Conservation (phyloP, 1,140 invertebrate species). For the Orchesella cincta region DNA sequence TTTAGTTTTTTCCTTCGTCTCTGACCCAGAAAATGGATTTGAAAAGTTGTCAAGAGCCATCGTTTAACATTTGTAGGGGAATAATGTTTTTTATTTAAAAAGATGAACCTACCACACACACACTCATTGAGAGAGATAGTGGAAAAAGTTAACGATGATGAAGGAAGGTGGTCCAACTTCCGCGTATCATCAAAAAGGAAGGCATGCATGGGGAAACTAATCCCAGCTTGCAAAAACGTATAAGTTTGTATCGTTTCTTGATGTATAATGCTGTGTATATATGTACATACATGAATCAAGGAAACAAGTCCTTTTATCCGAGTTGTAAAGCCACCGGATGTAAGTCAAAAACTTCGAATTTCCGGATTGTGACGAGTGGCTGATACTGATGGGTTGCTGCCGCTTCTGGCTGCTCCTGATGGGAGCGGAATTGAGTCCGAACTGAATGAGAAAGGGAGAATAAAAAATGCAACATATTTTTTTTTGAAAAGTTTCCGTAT, state of each 20-base stretch:
- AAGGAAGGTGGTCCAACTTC: constrained; percentile 19
- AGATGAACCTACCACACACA: neutral
- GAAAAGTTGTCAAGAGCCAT: neutral
- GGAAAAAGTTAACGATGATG: neutral
- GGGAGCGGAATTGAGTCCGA: neutral
- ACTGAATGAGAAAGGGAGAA: constrained; percentile 6
- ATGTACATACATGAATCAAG: constrained; percentile 28
- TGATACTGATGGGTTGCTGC: neutral
- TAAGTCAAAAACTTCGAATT: constrained; percentile 35
- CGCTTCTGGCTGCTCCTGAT: constrained; percentile 17
- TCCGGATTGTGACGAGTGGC: neutral
- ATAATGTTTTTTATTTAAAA: no score
- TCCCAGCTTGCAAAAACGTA: neutral
- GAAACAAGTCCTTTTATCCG: constrained; percentile 50
- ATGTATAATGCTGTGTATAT: neutral
- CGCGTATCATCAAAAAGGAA: neutral
- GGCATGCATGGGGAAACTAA: neutral
- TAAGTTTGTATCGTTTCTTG: neutral
- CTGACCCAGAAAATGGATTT: constrained; percentile 19
- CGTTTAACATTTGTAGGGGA: no score
- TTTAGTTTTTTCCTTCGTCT: neutral
- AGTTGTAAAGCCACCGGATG: constrained; percentile 45
- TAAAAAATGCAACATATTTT: neutral
- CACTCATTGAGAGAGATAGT: neutral
- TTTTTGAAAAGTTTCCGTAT: constrained; percentile 8